Evolutionary conservation across 2,797 vertebrate species (phyloP).

Genomic region (Sebastes dallii): DNA sequence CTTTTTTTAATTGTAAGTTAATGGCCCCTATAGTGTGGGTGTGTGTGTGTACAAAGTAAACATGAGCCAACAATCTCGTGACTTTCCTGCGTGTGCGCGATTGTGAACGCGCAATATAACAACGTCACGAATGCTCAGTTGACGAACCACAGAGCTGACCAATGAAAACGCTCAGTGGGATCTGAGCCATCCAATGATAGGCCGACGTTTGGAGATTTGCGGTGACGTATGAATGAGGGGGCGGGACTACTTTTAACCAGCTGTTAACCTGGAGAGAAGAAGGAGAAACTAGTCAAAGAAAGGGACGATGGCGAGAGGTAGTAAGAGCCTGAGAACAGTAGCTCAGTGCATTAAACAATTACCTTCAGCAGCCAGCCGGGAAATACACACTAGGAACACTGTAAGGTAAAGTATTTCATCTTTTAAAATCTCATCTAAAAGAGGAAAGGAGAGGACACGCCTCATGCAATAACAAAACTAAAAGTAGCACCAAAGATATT

Average conservation of each 20-base stretch:
- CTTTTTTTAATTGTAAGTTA: too few relatives aligned
- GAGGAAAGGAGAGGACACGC: not conserved
- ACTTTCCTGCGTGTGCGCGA: slow-evolving; percentile 61
- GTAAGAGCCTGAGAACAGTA: slow-evolving; percentile 72
- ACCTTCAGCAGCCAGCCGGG: slow-evolving; percentile 64
- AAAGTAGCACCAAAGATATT: not conserved
- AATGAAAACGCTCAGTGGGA: slow-evolving; percentile 39
- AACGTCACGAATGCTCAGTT: slow-evolving; percentile 1
- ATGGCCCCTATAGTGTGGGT: not conserved
- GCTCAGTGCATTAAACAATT: slow-evolving; percentile 77
- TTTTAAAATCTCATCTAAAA: not conserved
- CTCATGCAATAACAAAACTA: not conserved
- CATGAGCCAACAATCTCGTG: slow-evolving; percentile 75
- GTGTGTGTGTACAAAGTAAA: slow-evolving; percentile 29
- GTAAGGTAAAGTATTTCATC: slow-evolving; percentile 71
- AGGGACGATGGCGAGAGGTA: slow-evolving; percentile 83
- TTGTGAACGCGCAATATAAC: not conserved
- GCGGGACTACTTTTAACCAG: slow-evolving; percentile 8
- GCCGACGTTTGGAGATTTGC: fast-evolving
- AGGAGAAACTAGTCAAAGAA: slow-evolving; percentile 13
- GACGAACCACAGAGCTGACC: slow-evolving; percentile 30
- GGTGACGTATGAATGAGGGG: slow-evolving; percentile 17
- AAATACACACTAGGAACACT: slow-evolving; percentile 63
- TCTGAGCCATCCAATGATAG: slow-evolving; percentile 46
- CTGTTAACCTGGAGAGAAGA: not conserved